Percentiles rank a stretch among this genome's conserved stretches.
Evolutionary conservation across 2,797 vertebrate genomes (phyloP).

Genomic region (Sebastolobus alascanus): DNA sequence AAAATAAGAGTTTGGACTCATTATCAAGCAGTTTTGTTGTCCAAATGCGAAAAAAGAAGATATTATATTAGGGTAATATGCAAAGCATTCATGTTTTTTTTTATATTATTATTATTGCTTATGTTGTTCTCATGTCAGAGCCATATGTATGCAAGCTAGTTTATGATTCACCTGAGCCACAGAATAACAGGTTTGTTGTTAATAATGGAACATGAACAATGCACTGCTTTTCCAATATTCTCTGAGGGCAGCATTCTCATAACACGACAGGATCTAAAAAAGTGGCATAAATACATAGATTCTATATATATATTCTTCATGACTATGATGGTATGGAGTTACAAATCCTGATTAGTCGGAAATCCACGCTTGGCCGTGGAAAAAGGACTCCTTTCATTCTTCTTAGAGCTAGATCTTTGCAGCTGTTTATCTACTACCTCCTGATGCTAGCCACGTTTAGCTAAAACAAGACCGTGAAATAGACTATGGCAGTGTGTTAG

Average conservation of each 20-base stretch:
- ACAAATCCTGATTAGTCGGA: slow-evolving; percentile 46
- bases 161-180: slow-evolving; percentile 80
- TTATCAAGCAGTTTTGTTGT: slow-evolving; percentile 16
- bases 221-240: slow-evolving; percentile 75
- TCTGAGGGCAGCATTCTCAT: slow-evolving; percentile 55
- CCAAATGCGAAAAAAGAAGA: slow-evolving; percentile 16
- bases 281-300: slow-evolving; percentile 56
- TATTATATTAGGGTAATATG: slow-evolving; percentile 67
- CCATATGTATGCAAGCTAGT: slow-evolving; percentile 81
- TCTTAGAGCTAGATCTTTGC: slow-evolving; percentile 65
- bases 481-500: slow-evolving; percentile 64
- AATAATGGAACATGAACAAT: slow-evolving; percentile 59
- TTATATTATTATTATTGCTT: slow-evolving; percentile 35
- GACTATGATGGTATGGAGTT: slow-evolving; percentile 56
- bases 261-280: slow-evolving; percentile 32
- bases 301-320: slow-evolving; percentile 46
- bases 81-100: slow-evolving; percentile 38
- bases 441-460: slow-evolving; percentile 73
- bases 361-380: slow-evolving; percentile 21
- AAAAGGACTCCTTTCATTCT: slow-evolving; percentile 54
- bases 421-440: slow-evolving; percentile 84
- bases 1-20: slow-evolving; percentile 17
- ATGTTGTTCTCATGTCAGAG: slow-evolving; percentile 72
- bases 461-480: slow-evolving; percentile 53
- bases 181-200: slow-evolving; percentile 70